A percentile compares a stretch with the other conserved stretches of the same genome.
Evolutionary conservation across 1,140 invertebrate genomes (phyloP).

Genomic region (Laupala kohalensis): DNA sequence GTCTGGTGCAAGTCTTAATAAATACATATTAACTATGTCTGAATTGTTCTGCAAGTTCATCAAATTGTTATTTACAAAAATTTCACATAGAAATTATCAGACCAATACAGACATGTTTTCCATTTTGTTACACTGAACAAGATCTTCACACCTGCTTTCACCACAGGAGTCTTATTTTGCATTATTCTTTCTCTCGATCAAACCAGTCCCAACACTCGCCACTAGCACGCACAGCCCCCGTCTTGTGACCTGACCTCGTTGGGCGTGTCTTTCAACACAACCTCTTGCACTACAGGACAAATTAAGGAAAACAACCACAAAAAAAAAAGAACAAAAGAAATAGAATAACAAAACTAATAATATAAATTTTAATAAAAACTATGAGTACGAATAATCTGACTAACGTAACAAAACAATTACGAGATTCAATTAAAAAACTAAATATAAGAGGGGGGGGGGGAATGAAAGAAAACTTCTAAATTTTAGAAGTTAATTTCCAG

Average conservation of each 20-base stretch:
- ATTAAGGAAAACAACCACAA: constrained; percentile 52
- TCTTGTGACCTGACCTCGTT: constrained; percentile 81
- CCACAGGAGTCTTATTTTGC: neutral
- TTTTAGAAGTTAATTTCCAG: too few relatives aligned
- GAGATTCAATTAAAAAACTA: too few relatives aligned
- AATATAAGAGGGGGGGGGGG: too few relatives aligned
- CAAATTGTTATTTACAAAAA: neutral
- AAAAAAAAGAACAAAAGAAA: neutral
- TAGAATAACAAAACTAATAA: neutral
- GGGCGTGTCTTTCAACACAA: constrained; percentile 90
- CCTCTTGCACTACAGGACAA: constrained; percentile 81
- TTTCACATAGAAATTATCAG: neutral
- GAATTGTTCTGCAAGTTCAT: neutral
- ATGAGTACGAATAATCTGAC: too few relatives aligned
- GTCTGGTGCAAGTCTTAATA: neutral
- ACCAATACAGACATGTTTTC: neutral
- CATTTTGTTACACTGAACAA: too few relatives aligned
- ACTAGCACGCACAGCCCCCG: constrained; percentile 82
- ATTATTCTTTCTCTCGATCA: neutral
- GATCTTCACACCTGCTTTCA: neutral
- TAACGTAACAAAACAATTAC: too few relatives aligned
- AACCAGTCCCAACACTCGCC: constrained; percentile 5
- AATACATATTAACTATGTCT: neutral
- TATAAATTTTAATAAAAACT: too few relatives aligned
- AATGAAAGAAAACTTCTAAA: too few relatives aligned